These are phyloP conservation scores for Coregonus ussuriensis DNA, from an alignment of 2,797 vertebrate species.

Conservation along the genomic window DNA sequence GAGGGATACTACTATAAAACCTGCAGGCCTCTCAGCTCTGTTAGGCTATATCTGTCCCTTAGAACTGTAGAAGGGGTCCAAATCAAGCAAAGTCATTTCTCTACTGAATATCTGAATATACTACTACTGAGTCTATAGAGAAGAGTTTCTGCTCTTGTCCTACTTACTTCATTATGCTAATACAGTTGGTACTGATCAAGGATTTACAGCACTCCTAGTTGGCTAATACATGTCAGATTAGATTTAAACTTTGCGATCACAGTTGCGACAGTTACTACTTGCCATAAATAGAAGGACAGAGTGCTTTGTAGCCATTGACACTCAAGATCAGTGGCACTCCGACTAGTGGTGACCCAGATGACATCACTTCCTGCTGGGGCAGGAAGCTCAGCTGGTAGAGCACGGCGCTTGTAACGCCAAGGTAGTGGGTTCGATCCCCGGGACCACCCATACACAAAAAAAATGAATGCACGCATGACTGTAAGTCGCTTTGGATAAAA, in stretches of 20 bases:
- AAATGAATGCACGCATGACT: too few species aligned
- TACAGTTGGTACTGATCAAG: neutral
- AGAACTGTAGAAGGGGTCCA: neutral
- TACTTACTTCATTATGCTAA: neutral
- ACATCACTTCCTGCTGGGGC: conserved; percentile 43
- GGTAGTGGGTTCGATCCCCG: too few species aligned
- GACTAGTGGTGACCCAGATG: conserved; percentile 51
- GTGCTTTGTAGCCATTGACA: neutral
- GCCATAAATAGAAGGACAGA: too few species aligned
- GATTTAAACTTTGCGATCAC: too few species aligned
- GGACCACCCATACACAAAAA: too few species aligned
- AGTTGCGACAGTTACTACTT: too few species aligned
- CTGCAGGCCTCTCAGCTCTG: neutral
- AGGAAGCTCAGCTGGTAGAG: too few species aligned
- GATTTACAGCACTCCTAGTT: neutral
- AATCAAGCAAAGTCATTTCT: neutral
- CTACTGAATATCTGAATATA: neutral
- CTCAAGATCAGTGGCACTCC: neutral
- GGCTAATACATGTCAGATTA: too few species aligned
- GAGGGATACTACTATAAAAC: too few species aligned
- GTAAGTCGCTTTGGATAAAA: too few species aligned
- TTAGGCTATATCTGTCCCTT: neutral
- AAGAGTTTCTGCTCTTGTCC: neutral
- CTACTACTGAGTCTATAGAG: neutral
- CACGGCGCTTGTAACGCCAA: too few species aligned